Evolutionary conservation across 2,113 vertebrate species (phyloP).

Genomic region (Xiphophorus maculatus): DNA sequence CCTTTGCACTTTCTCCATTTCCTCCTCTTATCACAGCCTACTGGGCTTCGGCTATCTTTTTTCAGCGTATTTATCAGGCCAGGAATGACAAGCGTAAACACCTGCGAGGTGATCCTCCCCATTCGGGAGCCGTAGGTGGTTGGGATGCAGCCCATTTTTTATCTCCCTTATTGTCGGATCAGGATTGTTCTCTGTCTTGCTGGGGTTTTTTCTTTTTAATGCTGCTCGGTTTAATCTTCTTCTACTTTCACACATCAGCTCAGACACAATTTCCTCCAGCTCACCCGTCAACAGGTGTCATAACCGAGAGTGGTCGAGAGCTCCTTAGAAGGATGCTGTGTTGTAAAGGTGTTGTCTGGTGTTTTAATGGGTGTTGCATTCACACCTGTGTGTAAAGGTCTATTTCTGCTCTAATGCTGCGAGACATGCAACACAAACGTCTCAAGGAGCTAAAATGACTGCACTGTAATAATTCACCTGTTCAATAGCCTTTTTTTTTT

Average conservation of each 20-base stretch:
- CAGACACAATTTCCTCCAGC: slow-evolving; percentile 24
- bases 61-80: slow-evolving; percentile 67
- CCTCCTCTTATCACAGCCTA: slow-evolving; percentile 55
- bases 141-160: slow-evolving; percentile 60
- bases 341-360: slow-evolving; percentile 23
- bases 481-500: slow-evolving; percentile 31
- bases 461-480: slow-evolving; percentile 32
- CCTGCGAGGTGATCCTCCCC: slow-evolving; percentile 61
- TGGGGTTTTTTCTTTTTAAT: slow-evolving; percentile 4
- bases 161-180: slow-evolving; percentile 48
- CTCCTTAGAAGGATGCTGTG: slow-evolving; percentile 27
- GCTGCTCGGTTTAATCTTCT: slow-evolving; percentile 15
- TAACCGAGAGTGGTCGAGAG: slow-evolving; percentile 15
- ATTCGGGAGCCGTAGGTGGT: slow-evolving; percentile 54
- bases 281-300: slow-evolving; percentile 36
- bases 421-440: slow-evolving; percentile 39
- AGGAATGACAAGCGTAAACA: slow-evolving; percentile 74
- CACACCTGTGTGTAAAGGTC: slow-evolving; percentile 27
- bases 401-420: slow-evolving; percentile 28
- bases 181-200: slow-evolving; percentile 49
- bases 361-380: slow-evolving; percentile 31
- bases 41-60: slow-evolving; percentile 59
- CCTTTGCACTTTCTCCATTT: slow-evolving; percentile 32
- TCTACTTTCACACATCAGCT: slow-evolving; percentile 32
- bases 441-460: slow-evolving; percentile 44